Evolutionary conservation across 2,113 vertebrate genomes (phyloP).

Genomic region (Sturnus vulgaris): DNA sequence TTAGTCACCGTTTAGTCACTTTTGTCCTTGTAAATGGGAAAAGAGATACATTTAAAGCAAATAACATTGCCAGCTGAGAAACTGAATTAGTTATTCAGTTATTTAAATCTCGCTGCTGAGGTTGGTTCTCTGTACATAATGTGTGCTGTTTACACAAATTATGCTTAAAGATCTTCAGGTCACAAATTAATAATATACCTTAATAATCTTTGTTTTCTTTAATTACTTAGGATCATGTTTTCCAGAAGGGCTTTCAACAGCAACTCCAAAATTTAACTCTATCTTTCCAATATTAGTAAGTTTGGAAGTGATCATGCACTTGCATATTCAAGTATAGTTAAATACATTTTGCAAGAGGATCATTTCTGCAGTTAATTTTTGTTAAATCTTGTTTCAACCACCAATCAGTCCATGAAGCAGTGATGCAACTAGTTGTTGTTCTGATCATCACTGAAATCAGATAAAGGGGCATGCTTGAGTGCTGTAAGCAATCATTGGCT

Average conservation of each 20-base stretch:
- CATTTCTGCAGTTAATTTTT: not conserved
- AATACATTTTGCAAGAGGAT: not conserved
- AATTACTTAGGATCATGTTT: not conserved
- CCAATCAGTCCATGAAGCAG: not conserved
- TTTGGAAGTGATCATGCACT: not conserved
- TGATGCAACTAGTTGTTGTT: accelerated
- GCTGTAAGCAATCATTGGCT: not conserved
- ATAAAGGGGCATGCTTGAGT: not conserved
- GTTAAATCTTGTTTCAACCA: not conserved
- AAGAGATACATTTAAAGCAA: not conserved
- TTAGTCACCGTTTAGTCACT: not conserved
- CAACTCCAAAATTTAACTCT: not conserved
- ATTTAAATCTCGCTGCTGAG: not conserved
- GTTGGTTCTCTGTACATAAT: not conserved
- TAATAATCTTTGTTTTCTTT: not conserved
- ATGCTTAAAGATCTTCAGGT: not conserved
- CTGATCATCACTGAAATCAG: not conserved
- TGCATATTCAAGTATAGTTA: not conserved
- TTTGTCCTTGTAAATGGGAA: not conserved
- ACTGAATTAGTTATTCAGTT: not conserved
- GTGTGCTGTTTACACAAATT: not conserved
- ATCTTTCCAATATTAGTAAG: not conserved
- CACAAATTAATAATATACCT: not conserved
- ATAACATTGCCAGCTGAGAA: not conserved
- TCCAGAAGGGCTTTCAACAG: not conserved